These are phyloP conservation scores for Dendrophyllia cribrosa DNA, from an alignment of 64 coral and sea anemone genomes.

Conservation along the genomic window DNA sequence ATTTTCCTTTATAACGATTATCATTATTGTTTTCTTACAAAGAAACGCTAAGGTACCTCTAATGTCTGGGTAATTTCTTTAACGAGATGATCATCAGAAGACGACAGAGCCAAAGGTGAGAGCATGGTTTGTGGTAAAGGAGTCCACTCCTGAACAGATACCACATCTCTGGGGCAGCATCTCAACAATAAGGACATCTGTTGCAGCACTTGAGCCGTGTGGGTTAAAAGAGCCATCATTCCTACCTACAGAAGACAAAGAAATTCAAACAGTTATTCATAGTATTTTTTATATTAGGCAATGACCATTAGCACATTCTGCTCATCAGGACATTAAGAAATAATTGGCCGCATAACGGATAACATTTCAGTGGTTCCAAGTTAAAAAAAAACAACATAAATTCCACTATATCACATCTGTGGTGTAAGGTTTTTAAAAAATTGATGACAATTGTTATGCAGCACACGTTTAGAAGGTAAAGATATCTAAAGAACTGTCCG, in stretches of 20 bases:
- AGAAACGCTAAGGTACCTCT: neutral
- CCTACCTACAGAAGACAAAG: neutral
- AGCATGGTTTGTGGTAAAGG: conserved; percentile 43
- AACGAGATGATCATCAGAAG: neutral
- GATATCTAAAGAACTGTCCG: neutral
- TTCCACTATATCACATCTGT: too few relatives aligned
- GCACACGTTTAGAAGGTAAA: neutral
- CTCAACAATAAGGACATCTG: conserved; percentile 33
- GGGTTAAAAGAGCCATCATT: conserved; percentile 47
- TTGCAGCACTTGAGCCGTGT: neutral
- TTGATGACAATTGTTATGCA: too few relatives aligned
- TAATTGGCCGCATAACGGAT: too few relatives aligned
- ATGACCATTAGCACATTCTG: too few relatives aligned
- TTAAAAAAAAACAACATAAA: too few relatives aligned
- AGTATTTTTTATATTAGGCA: too few relatives aligned
- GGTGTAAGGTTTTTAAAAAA: too few relatives aligned
- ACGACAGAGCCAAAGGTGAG: conserved; percentile 9
- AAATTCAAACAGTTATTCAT: neutral
- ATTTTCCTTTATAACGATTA: neutral
- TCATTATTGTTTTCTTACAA: neutral
- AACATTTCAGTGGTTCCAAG: too few relatives aligned
- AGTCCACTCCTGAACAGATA: conserved; percentile 35
- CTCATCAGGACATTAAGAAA: too few relatives aligned
- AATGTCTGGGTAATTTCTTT: neutral
- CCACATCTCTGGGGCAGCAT: conserved; percentile 41